These are phyloP conservation scores for Mycetomoellerius zeteki DNA, from an alignment of 1,140 invertebrate species.

Conservation along the genomic window DNA sequence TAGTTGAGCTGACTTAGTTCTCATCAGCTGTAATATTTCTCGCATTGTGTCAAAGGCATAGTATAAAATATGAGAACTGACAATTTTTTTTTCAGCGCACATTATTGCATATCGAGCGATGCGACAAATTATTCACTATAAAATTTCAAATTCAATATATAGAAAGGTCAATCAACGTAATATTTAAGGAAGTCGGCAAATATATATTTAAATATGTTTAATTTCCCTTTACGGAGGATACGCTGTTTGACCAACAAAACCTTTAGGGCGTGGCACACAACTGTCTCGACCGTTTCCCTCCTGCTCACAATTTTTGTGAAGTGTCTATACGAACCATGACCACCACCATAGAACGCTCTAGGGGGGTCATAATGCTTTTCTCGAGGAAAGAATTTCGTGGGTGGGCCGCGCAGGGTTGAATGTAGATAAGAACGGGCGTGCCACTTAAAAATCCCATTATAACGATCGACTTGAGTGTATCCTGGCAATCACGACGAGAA, in stretches of 20 bases:
- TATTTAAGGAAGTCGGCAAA: neutral
- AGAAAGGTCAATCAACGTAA: neutral
- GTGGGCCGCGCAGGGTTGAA: constrained; percentile 69
- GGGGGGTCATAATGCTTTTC: constrained; percentile 58
- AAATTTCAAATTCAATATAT: neutral
- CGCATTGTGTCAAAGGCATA: constrained; percentile 26
- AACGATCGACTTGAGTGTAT: constrained; percentile 71
- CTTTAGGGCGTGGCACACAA: constrained; percentile 37
- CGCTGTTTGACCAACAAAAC: constrained; percentile 15
- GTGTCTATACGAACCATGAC: constrained; percentile 14
- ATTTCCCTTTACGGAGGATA: neutral
- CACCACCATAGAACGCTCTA: constrained; percentile 15
- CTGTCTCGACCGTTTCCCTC: constrained; percentile 9
- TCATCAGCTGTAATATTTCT: constrained; percentile 46
- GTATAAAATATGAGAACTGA: constrained; percentile 26
- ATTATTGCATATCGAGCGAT: constrained; percentile 5
- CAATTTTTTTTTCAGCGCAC: constrained; percentile 1
- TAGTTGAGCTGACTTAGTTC: constrained; percentile 43
- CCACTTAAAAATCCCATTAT: constrained; percentile 78
- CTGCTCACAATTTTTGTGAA: constrained; percentile 57
- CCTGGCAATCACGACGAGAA: constrained; percentile 48
- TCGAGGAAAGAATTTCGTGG: constrained; percentile 73
- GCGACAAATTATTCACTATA: neutral
- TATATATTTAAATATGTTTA: constrained; percentile 3
- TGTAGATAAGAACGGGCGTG: constrained; percentile 71